Evolutionary conservation across 2,113 vertebrate species (phyloP).

Genomic region (Otocyon megalotis): DNA sequence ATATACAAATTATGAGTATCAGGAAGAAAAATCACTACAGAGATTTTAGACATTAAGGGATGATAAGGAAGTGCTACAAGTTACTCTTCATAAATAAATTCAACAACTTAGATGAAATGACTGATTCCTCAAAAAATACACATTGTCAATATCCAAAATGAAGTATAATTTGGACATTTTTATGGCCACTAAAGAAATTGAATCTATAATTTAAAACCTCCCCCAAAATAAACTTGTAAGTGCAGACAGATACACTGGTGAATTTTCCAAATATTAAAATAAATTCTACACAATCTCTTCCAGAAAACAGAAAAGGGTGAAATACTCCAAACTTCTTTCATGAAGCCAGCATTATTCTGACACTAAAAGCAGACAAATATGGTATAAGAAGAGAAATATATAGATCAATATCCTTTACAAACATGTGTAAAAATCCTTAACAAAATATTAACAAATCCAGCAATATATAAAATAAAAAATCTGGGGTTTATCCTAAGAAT

Average conservation of each 20-base stretch:
- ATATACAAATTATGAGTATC: neutral
- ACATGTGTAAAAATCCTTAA: neutral
- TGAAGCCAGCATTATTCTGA: neutral
- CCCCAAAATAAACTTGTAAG: neutral
- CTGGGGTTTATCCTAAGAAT: neutral
- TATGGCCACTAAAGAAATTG: neutral
- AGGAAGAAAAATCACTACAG: neutral
- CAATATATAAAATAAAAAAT: neutral
- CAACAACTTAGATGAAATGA: neutral
- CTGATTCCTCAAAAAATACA: neutral
- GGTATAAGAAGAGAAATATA: neutral
- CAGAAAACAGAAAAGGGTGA: neutral
- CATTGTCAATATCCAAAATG: neutral
- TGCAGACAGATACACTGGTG: neutral
- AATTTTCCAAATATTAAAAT: neutral
- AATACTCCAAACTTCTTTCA: neutral
- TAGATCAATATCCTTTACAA: neutral
- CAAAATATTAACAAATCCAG: neutral
- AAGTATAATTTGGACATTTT: slow-evolving; percentile 39
- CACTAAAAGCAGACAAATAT: neutral
- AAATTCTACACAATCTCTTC: neutral
- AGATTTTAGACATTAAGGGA: neutral
- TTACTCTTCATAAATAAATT: neutral
- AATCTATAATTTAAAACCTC: neutral
- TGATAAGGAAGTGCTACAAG: neutral